Conservation (phyloP, 2,113 vertebrate genomes). For the Hypanus sabinus region DNA sequence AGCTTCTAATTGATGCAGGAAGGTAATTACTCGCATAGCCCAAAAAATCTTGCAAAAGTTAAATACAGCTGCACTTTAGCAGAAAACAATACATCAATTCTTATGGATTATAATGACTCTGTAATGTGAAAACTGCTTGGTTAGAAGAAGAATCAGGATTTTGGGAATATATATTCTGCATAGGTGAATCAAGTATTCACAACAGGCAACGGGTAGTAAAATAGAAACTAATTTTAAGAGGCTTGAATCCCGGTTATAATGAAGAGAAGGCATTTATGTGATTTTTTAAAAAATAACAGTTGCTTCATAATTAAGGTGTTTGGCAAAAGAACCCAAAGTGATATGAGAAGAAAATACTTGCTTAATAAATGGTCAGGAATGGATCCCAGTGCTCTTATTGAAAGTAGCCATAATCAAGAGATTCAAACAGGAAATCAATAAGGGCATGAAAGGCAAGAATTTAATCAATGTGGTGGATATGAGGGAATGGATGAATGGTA, state of each 20-base stretch:
- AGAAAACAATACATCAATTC: background rate
- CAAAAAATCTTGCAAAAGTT: background rate
- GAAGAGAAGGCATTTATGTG: no score
- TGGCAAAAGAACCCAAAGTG: no score
- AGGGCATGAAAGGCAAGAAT: no score
- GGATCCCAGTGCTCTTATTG: no score
- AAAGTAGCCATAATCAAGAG: no score
- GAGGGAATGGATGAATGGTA: no score
- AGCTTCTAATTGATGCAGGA: background rate
- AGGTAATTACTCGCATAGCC: background rate
- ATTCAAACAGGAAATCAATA: no score
- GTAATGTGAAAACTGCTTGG: background rate
- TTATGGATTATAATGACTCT: background rate
- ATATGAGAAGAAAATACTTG: no score
- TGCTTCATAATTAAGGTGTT: no score
- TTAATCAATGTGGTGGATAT: no score
- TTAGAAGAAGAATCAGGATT: background rate
- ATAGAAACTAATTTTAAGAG: background rate
- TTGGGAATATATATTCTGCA: background rate
- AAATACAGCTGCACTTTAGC: background rate
- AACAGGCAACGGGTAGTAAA: background rate
- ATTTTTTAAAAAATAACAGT: background rate
- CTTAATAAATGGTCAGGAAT: no score
- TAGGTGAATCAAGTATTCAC: background rate
- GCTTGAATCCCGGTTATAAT: background rate